Conservation (phyloP, 2,888 invertebrate species). For the Nasonia oneida region DNA sequence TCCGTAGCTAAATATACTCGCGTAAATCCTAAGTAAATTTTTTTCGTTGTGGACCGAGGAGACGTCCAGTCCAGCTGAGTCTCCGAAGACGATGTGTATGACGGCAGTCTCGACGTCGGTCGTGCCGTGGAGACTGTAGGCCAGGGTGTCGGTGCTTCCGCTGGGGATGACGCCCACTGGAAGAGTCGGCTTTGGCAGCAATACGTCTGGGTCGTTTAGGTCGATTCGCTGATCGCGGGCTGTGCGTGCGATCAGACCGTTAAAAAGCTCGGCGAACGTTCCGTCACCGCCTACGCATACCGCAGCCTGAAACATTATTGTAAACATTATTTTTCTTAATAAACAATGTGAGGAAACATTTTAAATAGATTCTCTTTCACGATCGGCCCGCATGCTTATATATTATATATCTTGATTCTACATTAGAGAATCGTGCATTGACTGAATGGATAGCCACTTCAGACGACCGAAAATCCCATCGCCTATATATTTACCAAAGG, state of each 20-base stretch:
- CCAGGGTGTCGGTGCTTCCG: constrained; percentile 89
- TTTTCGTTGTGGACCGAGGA: constrained; percentile 86
- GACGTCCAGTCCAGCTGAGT: constrained; percentile 87
- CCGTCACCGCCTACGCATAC: constrained; percentile 94
- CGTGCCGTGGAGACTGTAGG: constrained; percentile 89
- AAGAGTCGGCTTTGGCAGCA: constrained; percentile 80
- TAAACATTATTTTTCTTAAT: neutral
- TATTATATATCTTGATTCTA: no score
- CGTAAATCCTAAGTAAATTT: constrained; percentile 84
- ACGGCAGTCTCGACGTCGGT: constrained; percentile 89
- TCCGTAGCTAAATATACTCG: constrained; percentile 90
- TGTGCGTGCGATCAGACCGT: constrained; percentile 84
- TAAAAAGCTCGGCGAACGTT: constrained; percentile 90
- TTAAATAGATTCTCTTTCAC: no score
- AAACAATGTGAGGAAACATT: neutral
- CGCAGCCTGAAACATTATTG: constrained; percentile 81
- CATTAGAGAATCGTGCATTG: no score
- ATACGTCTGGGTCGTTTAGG: constrained; percentile 80
- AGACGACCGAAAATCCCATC: no score
- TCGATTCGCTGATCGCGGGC: constrained; percentile 81
- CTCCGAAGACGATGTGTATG: constrained; percentile 91
- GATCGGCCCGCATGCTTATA: no score
- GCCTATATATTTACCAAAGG: no score
- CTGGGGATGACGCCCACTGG: constrained; percentile 87
- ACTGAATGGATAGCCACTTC: no score